Conservation (phyloP, 2,797 vertebrate genomes). For the Sebastes cheni region DNA sequence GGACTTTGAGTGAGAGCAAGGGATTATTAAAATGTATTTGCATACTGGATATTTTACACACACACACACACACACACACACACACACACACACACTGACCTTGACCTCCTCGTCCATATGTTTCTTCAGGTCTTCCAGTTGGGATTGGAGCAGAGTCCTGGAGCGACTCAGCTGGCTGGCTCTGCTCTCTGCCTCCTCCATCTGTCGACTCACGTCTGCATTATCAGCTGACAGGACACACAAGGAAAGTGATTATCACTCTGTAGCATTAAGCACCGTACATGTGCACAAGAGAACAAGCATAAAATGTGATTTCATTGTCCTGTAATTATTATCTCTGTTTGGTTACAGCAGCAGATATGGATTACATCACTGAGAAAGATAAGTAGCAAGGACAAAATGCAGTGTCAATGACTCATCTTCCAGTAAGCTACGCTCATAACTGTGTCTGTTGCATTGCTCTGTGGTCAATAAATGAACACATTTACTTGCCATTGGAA, state of each 20-base stretch:
- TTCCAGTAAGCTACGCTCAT: neutral
- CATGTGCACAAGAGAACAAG: neutral
- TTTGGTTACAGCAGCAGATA: neutral
- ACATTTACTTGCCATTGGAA: neutral
- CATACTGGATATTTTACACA: neutral
- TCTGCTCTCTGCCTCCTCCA: constrained; percentile 82
- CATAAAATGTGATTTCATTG: neutral
- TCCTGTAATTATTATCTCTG: neutral
- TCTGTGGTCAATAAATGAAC: neutral
- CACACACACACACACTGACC: constrained; percentile 61
- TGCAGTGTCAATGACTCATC: neutral
- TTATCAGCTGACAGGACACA: constrained; percentile 79
- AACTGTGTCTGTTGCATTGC: neutral
- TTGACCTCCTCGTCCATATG: constrained; percentile 86
- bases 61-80: neutral
- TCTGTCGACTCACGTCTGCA: constrained; percentile 78
- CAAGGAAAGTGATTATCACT: neutral
- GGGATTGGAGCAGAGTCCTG: constrained; percentile 75
- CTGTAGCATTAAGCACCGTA: neutral
- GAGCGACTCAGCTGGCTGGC: constrained; percentile 76
- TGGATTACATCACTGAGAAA: neutral
- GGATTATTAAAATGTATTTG: neutral
- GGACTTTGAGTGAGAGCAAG: neutral
- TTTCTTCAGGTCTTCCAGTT: constrained; percentile 84
- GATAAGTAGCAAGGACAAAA: neutral